Evolutionary conservation across 2,888 invertebrate genomes (phyloP), one percentile per base, ranked within the genome.

Genomic region (Caenorhabditis imperialis): DNA sequence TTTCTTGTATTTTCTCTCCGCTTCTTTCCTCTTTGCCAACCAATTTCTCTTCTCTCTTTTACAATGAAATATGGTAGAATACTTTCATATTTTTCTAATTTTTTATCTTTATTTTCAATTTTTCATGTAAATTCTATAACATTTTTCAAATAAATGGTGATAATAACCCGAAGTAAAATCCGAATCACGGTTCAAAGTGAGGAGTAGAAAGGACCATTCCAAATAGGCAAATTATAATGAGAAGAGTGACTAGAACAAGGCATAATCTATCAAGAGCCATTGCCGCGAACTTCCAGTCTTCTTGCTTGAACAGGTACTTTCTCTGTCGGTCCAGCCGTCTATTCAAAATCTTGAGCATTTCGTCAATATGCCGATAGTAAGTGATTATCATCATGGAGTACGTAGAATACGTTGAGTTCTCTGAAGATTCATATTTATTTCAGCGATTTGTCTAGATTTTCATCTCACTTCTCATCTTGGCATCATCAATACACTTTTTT

Each of bases 271-370:
- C 82, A 7, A 82, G 50, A 14, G 79, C 78, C 79, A 82, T 79
- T 10, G 82, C 82, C 3, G 82, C 81, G 54, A 76, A 82, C 55
- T 81, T 81, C 82, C 82, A 82, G 25, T 82, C 81, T 42, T 82
- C 82, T 63, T 75, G 74, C 23, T 73, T 74, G 20, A 54, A 67
- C 40, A 62, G 42, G 23, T 70, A 45, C 10, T 62, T 67, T 23
- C 73, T 53, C 27, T 81, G 78, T 16, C 65, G 60, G 14, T 73
- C 76, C 3, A 78, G 37, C 4, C 75, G 38, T 18, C 62, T 40
- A 20, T 61, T 69, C 20, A 80, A 20, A 10, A 65, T 38, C 47
- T 77, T 80, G 20, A 82, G 40, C 62, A 76, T 82, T 23, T 71
- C 77, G 38, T 81, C 74, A 37, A 82, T 82, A 10, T 80, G 75